These are phyloP conservation scores for Tridacna gigas DNA, from an alignment of 2,888 invertebrate genomes.

Conservation along the genomic window DNA sequence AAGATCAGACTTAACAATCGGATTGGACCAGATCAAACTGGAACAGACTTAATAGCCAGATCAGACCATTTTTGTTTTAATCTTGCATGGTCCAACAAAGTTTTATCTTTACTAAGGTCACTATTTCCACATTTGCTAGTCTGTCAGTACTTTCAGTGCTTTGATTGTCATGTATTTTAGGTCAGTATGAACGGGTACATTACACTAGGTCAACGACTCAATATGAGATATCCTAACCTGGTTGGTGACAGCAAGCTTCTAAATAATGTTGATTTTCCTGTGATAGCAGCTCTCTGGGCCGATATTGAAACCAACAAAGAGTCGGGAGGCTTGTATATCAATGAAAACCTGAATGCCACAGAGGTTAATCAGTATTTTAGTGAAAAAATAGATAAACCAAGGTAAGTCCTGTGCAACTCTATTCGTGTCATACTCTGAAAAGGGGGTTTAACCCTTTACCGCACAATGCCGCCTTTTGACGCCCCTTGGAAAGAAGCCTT, in stretches of 20 bases:
- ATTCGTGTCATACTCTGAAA: too few relatives aligned
- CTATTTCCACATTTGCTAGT: not conserved
- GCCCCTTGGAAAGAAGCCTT: not conserved
- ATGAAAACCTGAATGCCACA: not conserved
- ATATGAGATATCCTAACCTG: not conserved
- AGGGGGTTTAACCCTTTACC: too few relatives aligned
- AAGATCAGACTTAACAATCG: too few relatives aligned
- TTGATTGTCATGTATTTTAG: constrained; percentile 15
- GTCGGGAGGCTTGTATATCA: not conserved
- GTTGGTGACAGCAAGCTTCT: not conserved
- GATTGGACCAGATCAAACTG: too few relatives aligned
- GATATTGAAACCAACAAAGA: constrained; percentile 37
- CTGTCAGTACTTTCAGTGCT: not conserved
- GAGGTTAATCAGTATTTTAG: not conserved
- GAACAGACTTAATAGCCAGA: too few relatives aligned
- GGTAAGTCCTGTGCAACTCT: constrained; percentile 18
- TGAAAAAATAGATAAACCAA: not conserved
- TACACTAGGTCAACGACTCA: constrained; percentile 26
- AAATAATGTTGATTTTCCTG: constrained; percentile 12
- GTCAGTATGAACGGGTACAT: constrained; percentile 54
- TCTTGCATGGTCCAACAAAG: too few relatives aligned
- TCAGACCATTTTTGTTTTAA: too few relatives aligned
- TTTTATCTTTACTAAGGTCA: not conserved
- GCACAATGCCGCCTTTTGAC: not conserved
- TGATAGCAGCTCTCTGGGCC: constrained; percentile 56